phyloP scores from a whole-genome alignment of 2,888 invertebrate genomes.

The Pristionchus exspectatus region DNA sequence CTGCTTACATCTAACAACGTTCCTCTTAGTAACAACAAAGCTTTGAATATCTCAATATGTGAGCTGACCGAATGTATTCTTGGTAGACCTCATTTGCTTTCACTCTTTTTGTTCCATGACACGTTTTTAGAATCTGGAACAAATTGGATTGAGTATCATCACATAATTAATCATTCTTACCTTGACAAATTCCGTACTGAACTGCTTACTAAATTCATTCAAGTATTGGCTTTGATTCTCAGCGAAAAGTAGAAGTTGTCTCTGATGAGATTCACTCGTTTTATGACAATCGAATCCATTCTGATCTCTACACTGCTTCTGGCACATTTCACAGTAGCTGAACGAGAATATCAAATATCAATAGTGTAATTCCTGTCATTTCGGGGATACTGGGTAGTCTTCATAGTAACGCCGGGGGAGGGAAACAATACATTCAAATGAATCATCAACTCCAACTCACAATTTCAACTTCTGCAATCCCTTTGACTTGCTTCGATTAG shows the following conservation, averaged over 20 bases:
- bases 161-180: conserved; percentile 41
- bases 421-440: no score
- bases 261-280: conserved; percentile 96
- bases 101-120: conserved; percentile 88
- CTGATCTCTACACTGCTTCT: conserved; percentile 97
- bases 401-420: no score
- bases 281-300: conserved; percentile 99
- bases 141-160: no score
- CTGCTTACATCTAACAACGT: no score
- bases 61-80: conserved; percentile 88
- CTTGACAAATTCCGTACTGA: conserved; percentile 74
- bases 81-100: conserved; percentile 97
- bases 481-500: conserved; percentile 98
- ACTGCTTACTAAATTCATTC: conserved; percentile 88
- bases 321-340: conserved; percentile 94
- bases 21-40: neutral
- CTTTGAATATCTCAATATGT: no score
- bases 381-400: no score
- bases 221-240: conserved; percentile 94
- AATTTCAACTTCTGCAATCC: conserved; percentile 96
- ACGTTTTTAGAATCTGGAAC: conserved; percentile 70
- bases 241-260: conserved; percentile 94
- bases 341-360: conserved; percentile 30
- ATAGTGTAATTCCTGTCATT: neutral
- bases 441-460: conserved; percentile 84